A percentile compares a stretch with the other conserved stretches of the same genome.
Conservation (phyloP, 2,797 vertebrate genomes). For the Malurus splendens region DNA sequence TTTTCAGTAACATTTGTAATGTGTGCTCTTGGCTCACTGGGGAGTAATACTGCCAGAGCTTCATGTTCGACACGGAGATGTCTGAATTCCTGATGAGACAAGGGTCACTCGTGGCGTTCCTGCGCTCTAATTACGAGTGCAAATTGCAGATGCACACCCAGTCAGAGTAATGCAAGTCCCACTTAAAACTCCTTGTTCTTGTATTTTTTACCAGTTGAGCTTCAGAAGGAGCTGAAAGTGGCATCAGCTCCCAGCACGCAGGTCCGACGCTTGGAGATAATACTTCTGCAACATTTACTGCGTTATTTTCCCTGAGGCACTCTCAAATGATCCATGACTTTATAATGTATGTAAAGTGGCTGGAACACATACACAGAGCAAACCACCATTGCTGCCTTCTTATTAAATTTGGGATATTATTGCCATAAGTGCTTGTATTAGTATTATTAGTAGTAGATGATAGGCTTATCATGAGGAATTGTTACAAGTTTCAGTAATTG, state of each 20-base stretch:
- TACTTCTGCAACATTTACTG: slow-evolving; percentile 41
- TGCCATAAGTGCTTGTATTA: slow-evolving; percentile 16
- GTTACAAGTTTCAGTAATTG: slow-evolving; percentile 31
- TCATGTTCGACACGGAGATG: neutral
- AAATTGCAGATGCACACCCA: neutral
- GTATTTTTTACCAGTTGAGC: neutral
- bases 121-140: neutral
- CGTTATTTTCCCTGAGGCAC: slow-evolving; percentile 29
- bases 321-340: slow-evolving; percentile 47
- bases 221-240: neutral
- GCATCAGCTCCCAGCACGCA: neutral
- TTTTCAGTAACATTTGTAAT: neutral
- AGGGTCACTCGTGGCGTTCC: neutral
- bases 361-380: slow-evolving; percentile 15
- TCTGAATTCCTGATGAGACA: slow-evolving; percentile 19
- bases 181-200: neutral
- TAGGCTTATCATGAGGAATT: slow-evolving; percentile 10
- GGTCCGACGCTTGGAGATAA: neutral
- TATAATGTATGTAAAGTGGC: slow-evolving; percentile 37
- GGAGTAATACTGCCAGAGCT: neutral
- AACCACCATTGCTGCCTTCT: neutral
- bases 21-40: neutral
- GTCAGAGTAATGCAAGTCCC: neutral
- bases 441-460: slow-evolving; percentile 15
- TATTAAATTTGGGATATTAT: slow-evolving; percentile 46